Evolutionary conservation across 2,888 invertebrate genomes (phyloP), one percentile per base, ranked within the genome.

Genomic region (Leptura quadrifasciata): DNA sequence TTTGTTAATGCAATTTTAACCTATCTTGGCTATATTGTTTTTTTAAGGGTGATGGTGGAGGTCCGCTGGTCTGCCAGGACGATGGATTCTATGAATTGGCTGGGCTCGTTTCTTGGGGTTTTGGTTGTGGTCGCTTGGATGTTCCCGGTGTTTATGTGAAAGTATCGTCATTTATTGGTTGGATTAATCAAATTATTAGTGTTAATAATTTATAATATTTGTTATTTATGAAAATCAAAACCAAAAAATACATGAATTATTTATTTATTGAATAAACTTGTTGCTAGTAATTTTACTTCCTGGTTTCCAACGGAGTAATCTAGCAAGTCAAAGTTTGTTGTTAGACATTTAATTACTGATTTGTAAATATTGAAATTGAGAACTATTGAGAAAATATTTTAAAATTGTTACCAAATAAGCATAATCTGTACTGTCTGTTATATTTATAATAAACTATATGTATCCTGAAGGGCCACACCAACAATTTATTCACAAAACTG

Each of bases 141-240:
- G 98, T 97, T 72, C 98, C 98, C 35, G 98, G 97, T n/a, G 98
- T 98, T 78, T 98, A 98, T 89, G 97, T 98, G 31, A 97, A 97
- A 91, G 97, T 98, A 10, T 97, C 97, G 3, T 94, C 97, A 58
- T 98, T 97, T 90, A 96, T 97, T 84, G 96, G 97, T 80, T 98
- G 98, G 98, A 98, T 98, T 88, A 97, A 97, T 91, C 97, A 97
- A 91, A 97, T 97, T 84, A 97, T 97, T 87, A 97, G 97, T 87
- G 97, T 97, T 84, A 97, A 97, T 90, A 97, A 97, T 90, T 93
- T 95, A 89, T 95, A 94, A 80, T 75, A 61, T 39, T 76, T 79
- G 47, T 47, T 47, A 74, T 76, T 67, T 73, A 69, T 76, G 18
- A 74, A 69, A 70, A 74, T 75, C 55, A 71, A 71, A 79, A 78